A percentile compares a stretch with the other conserved stretches of the same genome.
These are phyloP conservation scores for Willowsia nigromaculata DNA, from an alignment of 2,888 invertebrate genomes.

Conservation along the genomic window DNA sequence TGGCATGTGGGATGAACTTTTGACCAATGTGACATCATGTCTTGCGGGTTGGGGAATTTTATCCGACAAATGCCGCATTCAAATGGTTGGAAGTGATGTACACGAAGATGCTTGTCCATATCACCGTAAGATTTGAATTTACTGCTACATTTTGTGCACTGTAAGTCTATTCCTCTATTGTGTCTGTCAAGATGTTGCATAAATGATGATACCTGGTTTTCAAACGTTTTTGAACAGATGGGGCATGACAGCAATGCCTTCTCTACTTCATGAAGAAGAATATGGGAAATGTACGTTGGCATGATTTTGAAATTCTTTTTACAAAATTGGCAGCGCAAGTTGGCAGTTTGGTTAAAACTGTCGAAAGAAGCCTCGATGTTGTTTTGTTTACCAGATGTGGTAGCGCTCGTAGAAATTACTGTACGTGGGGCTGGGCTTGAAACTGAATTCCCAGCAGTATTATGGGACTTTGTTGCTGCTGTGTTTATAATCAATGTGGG, in stretches of 20 bases:
- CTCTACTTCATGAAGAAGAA: conserved; percentile 27
- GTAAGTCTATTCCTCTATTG: conserved; percentile 48
- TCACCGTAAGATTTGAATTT: conserved; percentile 52
- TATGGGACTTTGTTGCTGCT: too few relatives aligned
- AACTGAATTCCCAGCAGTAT: too few relatives aligned
- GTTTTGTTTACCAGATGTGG: neutral
- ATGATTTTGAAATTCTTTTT: conserved; percentile 50
- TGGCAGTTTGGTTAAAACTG: neutral
- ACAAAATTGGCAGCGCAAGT: conserved; percentile 51
- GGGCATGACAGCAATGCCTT: conserved; percentile 23
- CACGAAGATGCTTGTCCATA: conserved; percentile 48
- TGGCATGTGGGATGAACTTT: conserved; percentile 60
- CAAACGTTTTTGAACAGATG: conserved; percentile 39
- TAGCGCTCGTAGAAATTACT: neutral
- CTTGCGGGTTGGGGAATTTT: conserved; percentile 36
- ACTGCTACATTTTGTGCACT: conserved; percentile 56
- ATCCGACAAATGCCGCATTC: conserved; percentile 49
- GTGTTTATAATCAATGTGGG: too few relatives aligned
- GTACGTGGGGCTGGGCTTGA: neutral
- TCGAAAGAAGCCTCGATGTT: neutral
- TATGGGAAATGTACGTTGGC: conserved; percentile 47
- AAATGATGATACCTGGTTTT: neutral
- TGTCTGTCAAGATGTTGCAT: conserved; percentile 45
- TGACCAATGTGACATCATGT: conserved; percentile 60
- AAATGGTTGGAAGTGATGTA: conserved; percentile 61